Evolutionary conservation across 2,113 vertebrate species (phyloP), one percentile per base, ranked within the genome.

Genomic region (Crotalus viridis): DNA sequence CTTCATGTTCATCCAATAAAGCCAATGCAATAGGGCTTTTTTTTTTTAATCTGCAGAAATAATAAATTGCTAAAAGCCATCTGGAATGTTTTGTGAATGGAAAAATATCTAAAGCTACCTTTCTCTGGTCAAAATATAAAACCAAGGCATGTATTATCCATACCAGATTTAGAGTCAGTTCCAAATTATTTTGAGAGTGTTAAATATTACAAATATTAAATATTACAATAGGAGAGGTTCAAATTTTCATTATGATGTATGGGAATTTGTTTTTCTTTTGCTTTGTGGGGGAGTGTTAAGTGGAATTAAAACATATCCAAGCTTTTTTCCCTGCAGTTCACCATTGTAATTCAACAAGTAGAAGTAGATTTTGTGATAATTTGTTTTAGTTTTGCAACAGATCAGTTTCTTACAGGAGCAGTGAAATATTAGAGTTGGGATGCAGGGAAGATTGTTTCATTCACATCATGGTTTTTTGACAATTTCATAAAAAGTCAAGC

Each of bases 391-490:
- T 81, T 22, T 74, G 12, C n/a, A 69, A 90, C 1, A 33, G n/a
- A 74, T 33, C 43, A 17, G n/a, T 59, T 87, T 48, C 9, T 8
- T 87, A 85, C 19, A 6, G 3, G 9, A 13, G 13, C 9, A 85
- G 22, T 56, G 52, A 59, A 3, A 19, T 56, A 46, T 85, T n/a
- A 91, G n/a, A 22, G 2, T 43, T 88, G 48, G 39, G 87, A 69
- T 55, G 89, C 43, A 28, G 6, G 26, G 92, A 54, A 95, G 95
- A 88, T 61, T 54, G 90, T 52, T 95, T 95, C 46, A 88, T 48
- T 92, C 92, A 96, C 96, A n/a, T 93, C 92, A 95, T 19, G 91
- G 17, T 85, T 96, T 91, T 69, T 97, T 95, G 85, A 93, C 96
- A 95, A 86, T 91, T 97, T 0, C 57, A 94, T 87, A 85, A 96